Evolutionary conservation across 2,113 vertebrate genomes (phyloP).

Genomic region (Phasianus colchicus): DNA sequence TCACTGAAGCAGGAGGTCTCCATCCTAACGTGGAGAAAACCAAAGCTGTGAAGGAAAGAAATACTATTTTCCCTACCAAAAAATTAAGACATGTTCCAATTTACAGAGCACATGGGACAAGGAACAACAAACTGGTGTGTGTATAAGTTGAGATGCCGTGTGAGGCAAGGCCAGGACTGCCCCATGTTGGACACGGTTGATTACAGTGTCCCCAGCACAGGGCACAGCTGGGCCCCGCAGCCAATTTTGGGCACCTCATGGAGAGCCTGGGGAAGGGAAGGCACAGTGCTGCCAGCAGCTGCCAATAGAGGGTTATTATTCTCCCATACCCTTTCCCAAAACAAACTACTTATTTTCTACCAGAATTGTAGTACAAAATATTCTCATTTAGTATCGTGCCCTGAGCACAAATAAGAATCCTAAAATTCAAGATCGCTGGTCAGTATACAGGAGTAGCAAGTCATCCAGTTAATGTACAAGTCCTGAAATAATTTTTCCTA

Average conservation of each 20-base stretch:
- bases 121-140: rapidly evolving
- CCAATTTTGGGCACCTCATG: neutral
- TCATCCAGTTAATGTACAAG: neutral
- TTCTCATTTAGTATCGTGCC: neutral
- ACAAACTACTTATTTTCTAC: neutral
- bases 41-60: neutral
- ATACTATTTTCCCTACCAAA: neutral
- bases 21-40: neutral
- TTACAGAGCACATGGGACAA: neutral
- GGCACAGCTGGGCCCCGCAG: neutral
- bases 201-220: neutral
- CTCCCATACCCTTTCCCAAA: too few species aligned
- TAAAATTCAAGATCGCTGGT: neutral
- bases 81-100: neutral
- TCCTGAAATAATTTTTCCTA: neutral
- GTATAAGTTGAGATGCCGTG: rapidly evolving
- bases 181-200: rapidly evolving
- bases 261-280: neutral
- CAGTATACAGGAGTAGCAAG: neutral
- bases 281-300: neutral
- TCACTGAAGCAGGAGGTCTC: neutral
- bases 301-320: too few species aligned
- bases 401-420: neutral
- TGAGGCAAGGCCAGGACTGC: rapidly evolving
- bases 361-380: neutral